Base-by-base conservation (phyloP, 2,888 invertebrate genomes). In the Hecatera dysodea region DNA sequence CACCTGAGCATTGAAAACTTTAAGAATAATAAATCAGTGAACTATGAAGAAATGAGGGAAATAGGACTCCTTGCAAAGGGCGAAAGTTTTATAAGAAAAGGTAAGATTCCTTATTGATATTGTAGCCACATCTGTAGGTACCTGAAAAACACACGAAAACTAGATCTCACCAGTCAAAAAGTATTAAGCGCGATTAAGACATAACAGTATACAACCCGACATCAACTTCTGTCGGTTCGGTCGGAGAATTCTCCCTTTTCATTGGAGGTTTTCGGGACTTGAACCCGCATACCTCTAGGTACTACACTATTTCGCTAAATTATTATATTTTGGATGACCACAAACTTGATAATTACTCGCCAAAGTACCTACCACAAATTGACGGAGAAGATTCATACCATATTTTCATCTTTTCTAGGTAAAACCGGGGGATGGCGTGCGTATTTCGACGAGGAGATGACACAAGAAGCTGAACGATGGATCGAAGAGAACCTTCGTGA, bases 1-100 rank as follows among this genome's bases (percentile, higher is more conserved):
- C 97, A 98, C 89, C 96, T 98, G 76, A 95, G 97, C 82, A 97
- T 98, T 78, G 95, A 97, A 24, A 97, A 97, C 87, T 98, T 98
- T 93, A 97, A 97, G 70, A 94, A 96, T 5, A 98, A 98, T 91
- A 95, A 91, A 97, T 98, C 86, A 0, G 82, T 85, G 12, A 88
- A 80, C 59, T 82, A 52, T 24, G 83, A 85, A 15, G 24, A 69
- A 0, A 9, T 82, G 36, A 75, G 67, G 22, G 75, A 81, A 0
- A 0, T 61, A 0, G 78, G 75, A 0, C 5, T 73, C 2, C 33
- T 80, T 0, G n/a, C 62, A 8, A 42, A 64, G 6, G 66, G 55
- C 0, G 76, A 81, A 63, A 55, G 46, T 5, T 87, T 87, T 50
- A 72, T 87, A 7, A 81, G 87, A 53, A 83, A 81, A 79, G 87